A percentile compares a stretch with the other conserved stretches of the same genome.
Conservation (phyloP, 2,888 invertebrate species). For the Leptinotarsa tumamoca region DNA sequence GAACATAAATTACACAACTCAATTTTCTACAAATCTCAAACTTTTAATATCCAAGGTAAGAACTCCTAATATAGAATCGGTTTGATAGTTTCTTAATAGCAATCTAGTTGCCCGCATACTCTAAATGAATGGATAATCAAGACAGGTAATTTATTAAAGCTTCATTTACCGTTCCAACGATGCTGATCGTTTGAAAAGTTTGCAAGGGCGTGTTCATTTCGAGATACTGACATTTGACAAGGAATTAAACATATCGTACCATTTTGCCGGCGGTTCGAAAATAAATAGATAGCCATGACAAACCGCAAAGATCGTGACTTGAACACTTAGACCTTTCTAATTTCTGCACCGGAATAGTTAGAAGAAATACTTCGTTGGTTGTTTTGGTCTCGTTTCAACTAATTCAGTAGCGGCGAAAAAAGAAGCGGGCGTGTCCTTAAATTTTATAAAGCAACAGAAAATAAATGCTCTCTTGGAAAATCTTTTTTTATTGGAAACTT, state of each 20-base stretch:
- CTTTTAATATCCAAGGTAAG: constrained; percentile 1
- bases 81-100: neutral
- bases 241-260: constrained; percentile 33
- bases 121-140: constrained; percentile 14
- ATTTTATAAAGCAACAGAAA: neutral
- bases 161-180: constrained; percentile 39
- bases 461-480: no score
- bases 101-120: neutral
- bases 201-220: constrained; percentile 46
- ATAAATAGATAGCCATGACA: constrained; percentile 38
- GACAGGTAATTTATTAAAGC: constrained; percentile 38
- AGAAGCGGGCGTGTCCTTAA: neutral
- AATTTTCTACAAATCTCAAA: neutral
- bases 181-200: constrained; percentile 29
- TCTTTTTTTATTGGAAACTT: no score
- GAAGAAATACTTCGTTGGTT: constrained; percentile 31
- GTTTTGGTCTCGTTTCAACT: constrained; percentile 20
- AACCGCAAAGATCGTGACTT: constrained; percentile 57
- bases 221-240: constrained; percentile 48
- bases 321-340: constrained; percentile 61
- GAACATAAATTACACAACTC: neutral
- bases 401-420: constrained; percentile 26
- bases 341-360: constrained; percentile 54
- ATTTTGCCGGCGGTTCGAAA: constrained; percentile 23
- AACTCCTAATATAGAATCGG: neutral